Base-by-base conservation (phyloP, 2,113 vertebrate genomes). In the Ammodytes marinus region DNA sequence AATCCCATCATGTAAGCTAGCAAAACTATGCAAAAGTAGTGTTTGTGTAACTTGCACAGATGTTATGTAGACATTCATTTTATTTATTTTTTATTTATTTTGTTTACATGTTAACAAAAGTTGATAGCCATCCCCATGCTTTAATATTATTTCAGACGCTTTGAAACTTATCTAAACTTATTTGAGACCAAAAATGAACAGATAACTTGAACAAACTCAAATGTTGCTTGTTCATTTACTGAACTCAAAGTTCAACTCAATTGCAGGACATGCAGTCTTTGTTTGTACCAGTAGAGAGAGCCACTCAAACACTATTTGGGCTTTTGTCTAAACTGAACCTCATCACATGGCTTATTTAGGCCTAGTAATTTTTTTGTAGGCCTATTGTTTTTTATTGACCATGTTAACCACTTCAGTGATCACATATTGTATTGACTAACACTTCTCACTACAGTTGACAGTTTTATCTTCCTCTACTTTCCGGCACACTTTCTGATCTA, bases 221-320 rank as follows among this genome's bases (percentile, higher is more conserved):
- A 53, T 12, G 6, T 10, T 17, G 8, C 0, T 55, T 69, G 49
- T 19, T 8, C n/a, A 2, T 45, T 3, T n/a, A 3, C 55, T 57
- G 2, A 9, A 47, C 15, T 27, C 27, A 15, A 43, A 0, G 1
- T 42, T 8, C 2, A n/a, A 42, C 42, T 27, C 27, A 27, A 14
- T 27, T 40, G 54, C 53, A 39, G 15, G 42, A 6, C 19, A 59
- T 74, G 73, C 61, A 46, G 47, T 63, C 63, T 11, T 17, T 2
- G 0, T 8, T 17, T 59, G 10, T 35, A 53, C 39, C 84, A 47
- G 7, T 13, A 70, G 86, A 57, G 40, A 76, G 83, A 19, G 80
- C 68, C 72, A 69, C 17, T 0, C 0, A 2, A 42, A 54, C 52
- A n/a, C 47, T 40, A 3, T 0, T 59, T n/a, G 40, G 13, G 1